Conservation (phyloP, 1,140 invertebrate species). For the Delia radicum region DNA sequence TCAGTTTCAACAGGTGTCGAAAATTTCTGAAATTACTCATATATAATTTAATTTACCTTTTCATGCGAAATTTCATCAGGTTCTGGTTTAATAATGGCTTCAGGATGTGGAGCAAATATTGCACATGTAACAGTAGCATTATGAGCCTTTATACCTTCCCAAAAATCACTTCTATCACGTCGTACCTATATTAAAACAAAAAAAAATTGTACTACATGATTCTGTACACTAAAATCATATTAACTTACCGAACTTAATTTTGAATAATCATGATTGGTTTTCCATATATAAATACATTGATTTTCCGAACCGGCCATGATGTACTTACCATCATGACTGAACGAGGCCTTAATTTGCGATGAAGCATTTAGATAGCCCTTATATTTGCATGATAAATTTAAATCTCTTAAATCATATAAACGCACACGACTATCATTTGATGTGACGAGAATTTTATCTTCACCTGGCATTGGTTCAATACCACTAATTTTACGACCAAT, state of each 20-base stretch:
- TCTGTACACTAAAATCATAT: not conserved
- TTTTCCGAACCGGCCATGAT: slow-evolving; percentile 98
- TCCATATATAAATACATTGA: slow-evolving; percentile 97
- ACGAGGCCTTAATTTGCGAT: slow-evolving; percentile 96
- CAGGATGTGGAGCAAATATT: slow-evolving; percentile 95
- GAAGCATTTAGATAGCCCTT: slow-evolving; percentile 92
- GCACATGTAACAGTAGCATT: slow-evolving; percentile 96
- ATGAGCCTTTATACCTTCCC: slow-evolving; percentile 97
- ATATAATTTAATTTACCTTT: slow-evolving; percentile 38
- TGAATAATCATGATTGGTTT: slow-evolving; percentile 92
- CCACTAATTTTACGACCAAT: slow-evolving; percentile 94
- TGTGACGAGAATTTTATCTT: slow-evolving; percentile 96
- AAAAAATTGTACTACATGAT: not conserved
- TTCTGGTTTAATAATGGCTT: slow-evolving; percentile 72
- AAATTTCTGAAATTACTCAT: not conserved
- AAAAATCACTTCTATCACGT: slow-evolving; percentile 93
- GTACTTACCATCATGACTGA: slow-evolving; percentile 95
- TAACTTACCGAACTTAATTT: slow-evolving; percentile 84
- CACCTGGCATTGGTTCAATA: slow-evolving; percentile 94
- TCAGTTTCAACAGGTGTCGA: no score
- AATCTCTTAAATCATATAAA: slow-evolving; percentile 93
- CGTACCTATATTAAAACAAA: slow-evolving; percentile 55
- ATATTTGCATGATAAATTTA: slow-evolving; percentile 96
- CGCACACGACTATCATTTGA: slow-evolving; percentile 97
- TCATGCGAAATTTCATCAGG: slow-evolving; percentile 54